A percentile compares a stretch with the other conserved stretches of the same genome.
phyloP scores from a whole-genome alignment of 2,797 vertebrate species.

The Glyptemys insculpta region DNA sequence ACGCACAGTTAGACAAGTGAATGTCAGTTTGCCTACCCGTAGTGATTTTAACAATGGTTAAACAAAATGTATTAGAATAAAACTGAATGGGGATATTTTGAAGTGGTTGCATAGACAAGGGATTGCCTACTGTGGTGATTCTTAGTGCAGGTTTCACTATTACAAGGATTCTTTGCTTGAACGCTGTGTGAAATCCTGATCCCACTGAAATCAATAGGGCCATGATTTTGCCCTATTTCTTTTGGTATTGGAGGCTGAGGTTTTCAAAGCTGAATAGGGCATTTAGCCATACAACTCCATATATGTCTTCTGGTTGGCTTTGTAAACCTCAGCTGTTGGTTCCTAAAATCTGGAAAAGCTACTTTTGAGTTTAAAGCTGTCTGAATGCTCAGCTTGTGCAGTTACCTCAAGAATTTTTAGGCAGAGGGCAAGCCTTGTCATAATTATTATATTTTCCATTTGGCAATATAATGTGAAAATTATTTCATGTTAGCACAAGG shows the following conservation, averaged over 20 bases:
- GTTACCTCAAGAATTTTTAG: constrained; percentile 6
- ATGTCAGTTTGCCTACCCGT: background rate
- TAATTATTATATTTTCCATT: constrained; percentile 51
- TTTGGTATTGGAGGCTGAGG: background rate
- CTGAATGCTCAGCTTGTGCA: constrained; percentile 15
- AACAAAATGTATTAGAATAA: background rate
- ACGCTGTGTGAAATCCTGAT: background rate
- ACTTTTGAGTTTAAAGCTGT: constrained; percentile 18
- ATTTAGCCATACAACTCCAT: constrained; percentile 26
- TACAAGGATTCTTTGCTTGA: background rate
- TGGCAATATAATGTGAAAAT: constrained; percentile 31
- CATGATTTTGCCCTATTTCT: background rate
- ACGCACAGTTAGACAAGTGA: background rate
- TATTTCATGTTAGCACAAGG: background rate
- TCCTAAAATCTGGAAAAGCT: constrained; percentile 35
- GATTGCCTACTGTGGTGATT: background rate
- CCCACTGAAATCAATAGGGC: background rate
- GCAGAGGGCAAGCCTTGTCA: constrained; percentile 46
- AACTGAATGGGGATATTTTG: background rate
- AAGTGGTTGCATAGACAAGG: background rate
- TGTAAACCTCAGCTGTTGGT: background rate
- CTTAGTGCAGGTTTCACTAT: background rate
- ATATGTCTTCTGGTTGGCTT: constrained; percentile 1
- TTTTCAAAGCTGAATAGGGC: background rate
- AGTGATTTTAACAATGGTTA: background rate